Percentiles rank a stretch among this genome's conserved stretches.
Conservation (phyloP, 2,113 vertebrate genomes). For the Bos taurus region ARS-UCD2.0 NC_037336.1:48614001-48614500, state of each 20-base stretch:
- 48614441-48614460: fast-evolving
- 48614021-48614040: slow-evolving; percentile 37
- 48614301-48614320: background rate
- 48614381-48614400: background rate
- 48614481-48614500: background rate
- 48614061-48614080: background rate
- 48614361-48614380: background rate
- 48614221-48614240: slow-evolving; percentile 10
- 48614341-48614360: background rate
- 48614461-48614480: no score
- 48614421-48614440: background rate
- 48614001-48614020: background rate
- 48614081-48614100: slow-evolving; percentile 5
- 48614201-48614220: slow-evolving; percentile 33
- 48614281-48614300: slow-evolving; percentile 38
- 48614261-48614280: background rate
- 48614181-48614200: slow-evolving; percentile 51
- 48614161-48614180: slow-evolving; percentile 48
- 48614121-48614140: slow-evolving; percentile 20
- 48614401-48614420: background rate
- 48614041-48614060: background rate
- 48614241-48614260: slow-evolving; percentile 23
- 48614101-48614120: background rate
- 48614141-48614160: slow-evolving; percentile 29
- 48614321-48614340: background rate